Percentiles rank a stretch among this genome's conserved stretches.
Conservation (phyloP, 2,888 invertebrate genomes). For the Amiota minor region DNA sequence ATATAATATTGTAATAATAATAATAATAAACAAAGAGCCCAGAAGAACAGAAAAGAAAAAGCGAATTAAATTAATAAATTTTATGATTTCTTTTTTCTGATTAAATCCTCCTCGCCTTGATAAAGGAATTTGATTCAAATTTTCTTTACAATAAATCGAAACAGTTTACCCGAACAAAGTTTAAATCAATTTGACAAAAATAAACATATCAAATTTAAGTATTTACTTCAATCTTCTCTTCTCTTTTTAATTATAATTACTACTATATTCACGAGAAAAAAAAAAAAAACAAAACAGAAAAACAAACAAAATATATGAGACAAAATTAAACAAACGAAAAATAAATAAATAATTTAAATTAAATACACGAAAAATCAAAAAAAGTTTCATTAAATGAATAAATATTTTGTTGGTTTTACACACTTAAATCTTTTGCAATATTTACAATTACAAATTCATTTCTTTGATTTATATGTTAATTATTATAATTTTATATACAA, state of each 20-base stretch:
- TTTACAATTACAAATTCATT: conserved; percentile 9
- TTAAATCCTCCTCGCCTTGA: neutral
- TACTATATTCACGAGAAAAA: too few relatives aligned
- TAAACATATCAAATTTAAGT: too few relatives aligned
- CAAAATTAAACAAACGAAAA: neutral
- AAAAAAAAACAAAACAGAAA: too few relatives aligned
- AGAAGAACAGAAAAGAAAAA: neutral
- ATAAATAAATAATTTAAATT: neutral
- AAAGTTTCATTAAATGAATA: neutral
- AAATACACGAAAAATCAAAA: neutral
- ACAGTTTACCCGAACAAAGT: too few relatives aligned
- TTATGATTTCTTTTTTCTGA: neutral
- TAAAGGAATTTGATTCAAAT: too few relatives aligned
- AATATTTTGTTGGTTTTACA: neutral
- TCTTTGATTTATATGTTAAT: conserved; percentile 21
- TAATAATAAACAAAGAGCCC: conserved; percentile 2
- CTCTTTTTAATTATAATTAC: too few relatives aligned
- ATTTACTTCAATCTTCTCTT: too few relatives aligned
- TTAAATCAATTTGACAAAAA: too few relatives aligned
- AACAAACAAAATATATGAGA: neutral
- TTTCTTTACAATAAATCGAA: too few relatives aligned
- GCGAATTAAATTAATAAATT: neutral
- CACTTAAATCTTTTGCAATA: neutral
- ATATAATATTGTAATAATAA: conserved; percentile 15
- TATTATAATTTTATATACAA: conserved; percentile 30